These are phyloP conservation scores for Megalopta genalis DNA, from an alignment of 1,140 invertebrate genomes.

Conservation along the genomic window DNA sequence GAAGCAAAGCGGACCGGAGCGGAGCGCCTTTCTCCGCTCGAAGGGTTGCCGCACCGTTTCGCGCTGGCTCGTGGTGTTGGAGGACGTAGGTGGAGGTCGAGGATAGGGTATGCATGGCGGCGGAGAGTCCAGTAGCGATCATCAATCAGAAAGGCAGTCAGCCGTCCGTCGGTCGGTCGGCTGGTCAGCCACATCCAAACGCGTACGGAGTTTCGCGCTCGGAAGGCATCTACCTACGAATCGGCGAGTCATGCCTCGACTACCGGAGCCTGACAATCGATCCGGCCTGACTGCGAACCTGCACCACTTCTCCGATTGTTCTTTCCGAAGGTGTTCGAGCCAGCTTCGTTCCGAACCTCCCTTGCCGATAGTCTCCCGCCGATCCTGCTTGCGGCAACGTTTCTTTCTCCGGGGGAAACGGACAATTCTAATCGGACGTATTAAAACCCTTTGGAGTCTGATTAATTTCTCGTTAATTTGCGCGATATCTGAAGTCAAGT, in stretches of 20 bases:
- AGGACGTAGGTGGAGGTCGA: constrained; percentile 63
- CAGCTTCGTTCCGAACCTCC: too few relatives aligned
- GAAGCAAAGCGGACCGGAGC: too few relatives aligned
- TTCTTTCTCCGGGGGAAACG: too few relatives aligned
- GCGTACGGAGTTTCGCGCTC: constrained; percentile 62
- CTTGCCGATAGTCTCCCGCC: too few relatives aligned
- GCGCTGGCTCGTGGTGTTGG: constrained; percentile 40
- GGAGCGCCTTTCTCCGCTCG: constrained; percentile 34
- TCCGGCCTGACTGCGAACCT: constrained; percentile 45
- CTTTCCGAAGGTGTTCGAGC: too few relatives aligned
- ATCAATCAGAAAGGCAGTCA: constrained; percentile 79
- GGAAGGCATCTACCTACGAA: constrained; percentile 62
- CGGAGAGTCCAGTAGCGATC: constrained; percentile 78
- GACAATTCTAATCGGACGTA: too few relatives aligned
- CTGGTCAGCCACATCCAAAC: constrained; percentile 67
- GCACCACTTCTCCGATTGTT: constrained; percentile 6
- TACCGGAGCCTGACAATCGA: constrained; percentile 61
- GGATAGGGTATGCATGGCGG: constrained; percentile 73
- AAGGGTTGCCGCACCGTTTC: constrained; percentile 33
- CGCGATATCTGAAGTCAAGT: too few relatives aligned
- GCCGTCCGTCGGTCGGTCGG: constrained; percentile 75
- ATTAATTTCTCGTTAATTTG: too few relatives aligned
- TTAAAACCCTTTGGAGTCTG: too few relatives aligned
- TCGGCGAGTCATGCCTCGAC: constrained; percentile 64
- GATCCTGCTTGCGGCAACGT: too few relatives aligned